Evolutionary conservation across 2,797 vertebrate species (phyloP), one percentile per base, ranked within the genome.

Genomic region (Cossypha heuglini): DNA sequence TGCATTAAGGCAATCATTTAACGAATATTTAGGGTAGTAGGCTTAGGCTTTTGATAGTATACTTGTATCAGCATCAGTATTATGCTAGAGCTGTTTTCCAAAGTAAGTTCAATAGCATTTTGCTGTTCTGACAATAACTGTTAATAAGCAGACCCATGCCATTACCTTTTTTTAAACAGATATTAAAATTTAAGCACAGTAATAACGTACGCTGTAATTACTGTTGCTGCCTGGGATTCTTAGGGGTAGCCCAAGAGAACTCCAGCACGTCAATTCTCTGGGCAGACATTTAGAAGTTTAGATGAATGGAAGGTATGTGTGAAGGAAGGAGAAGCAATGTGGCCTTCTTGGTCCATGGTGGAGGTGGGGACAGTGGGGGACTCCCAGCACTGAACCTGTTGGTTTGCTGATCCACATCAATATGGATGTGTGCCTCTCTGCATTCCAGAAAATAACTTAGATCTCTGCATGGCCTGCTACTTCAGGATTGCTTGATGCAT

Each of bases 361-460:
- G 29, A 74, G 55, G 25, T 35, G 45, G 28, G 12, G 3, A 74
- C 15, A 20, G 25, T 5, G 18, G 0, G 2, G 28, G 9, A 37
- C 25, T 17, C 1, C 18, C 2, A 0, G 5, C 37, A 21, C 22
- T 1, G 3, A 40, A 33, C 33, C 19, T 24, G 16, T 10, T 43
- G 55, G n/a, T 55, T 57, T 76, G 38, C 14, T 9, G 29, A 22
- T 33, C 15, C n/a, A 46, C 16, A 63, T 25, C 73, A n/a, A 3
- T 21, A 40, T 54, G 78, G 49, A 62, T 45, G 21, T 12, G 21
- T 31, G n/a, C 57, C 33, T 76, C 26, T 67, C 43, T 48, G 80
- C 31, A 38, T 68, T 77, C 29, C 81, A 83, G 57, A 91, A 94
- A 89, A 86, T 75, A 80, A 88, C 72, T 51, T 45, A 73, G 33